Evolutionary conservation across 2,797 vertebrate genomes (phyloP).

Genomic region (Pipistrellus pygmaeus): DNA sequence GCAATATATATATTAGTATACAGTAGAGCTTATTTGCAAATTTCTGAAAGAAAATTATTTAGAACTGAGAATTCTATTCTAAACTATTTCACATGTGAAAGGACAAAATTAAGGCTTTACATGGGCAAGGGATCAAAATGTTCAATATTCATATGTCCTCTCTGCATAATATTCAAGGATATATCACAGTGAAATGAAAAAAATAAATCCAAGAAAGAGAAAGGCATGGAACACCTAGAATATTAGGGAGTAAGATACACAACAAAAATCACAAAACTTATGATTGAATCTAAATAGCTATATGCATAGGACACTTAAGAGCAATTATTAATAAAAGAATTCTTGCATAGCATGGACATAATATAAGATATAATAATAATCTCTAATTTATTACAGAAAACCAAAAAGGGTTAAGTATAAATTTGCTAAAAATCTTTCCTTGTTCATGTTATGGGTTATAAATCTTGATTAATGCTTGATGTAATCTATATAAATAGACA

Average conservation of each 20-base stretch:
- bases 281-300: not conserved
- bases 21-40: not conserved
- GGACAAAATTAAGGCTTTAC: constrained; percentile 12
- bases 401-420: constrained; percentile 17
- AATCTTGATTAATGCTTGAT: not conserved
- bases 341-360: not conserved
- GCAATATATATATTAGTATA: not conserved
- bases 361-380: not conserved
- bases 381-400: not conserved
- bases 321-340: constrained; percentile 4
- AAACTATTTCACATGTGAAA: not conserved
- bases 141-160: not conserved
- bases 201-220: constrained; percentile 8
- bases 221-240: not conserved
- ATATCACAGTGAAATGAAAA: not conserved
- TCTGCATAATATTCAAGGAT: constrained; percentile 24
- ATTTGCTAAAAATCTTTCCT: constrained; percentile 26
- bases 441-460: not conserved
- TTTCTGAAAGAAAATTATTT: constrained; percentile 11
- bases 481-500: not conserved
- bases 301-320: not conserved
- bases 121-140: constrained; percentile 24
- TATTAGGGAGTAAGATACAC: not conserved
- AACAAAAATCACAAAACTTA: not conserved
- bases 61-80: not conserved